A percentile compares a stretch with the other conserved stretches of the same genome.
phyloP scores from a whole-genome alignment of 2,888 invertebrate species.

The Sphecodes monilicornis region DNA sequence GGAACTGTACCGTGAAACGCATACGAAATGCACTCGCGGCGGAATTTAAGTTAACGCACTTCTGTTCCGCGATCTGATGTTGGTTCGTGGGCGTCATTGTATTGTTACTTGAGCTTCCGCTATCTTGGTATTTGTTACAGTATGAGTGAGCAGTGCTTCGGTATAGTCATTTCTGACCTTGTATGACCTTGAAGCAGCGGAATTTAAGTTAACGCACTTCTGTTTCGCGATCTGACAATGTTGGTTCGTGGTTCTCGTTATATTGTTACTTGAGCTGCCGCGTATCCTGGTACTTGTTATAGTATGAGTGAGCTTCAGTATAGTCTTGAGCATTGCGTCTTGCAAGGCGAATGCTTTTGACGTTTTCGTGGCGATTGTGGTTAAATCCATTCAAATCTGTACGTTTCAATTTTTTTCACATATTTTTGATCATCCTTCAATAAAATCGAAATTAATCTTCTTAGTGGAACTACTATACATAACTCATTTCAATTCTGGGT shows the following conservation, averaged over 20 bases:
- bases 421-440: too few relatives aligned
- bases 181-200: too few relatives aligned
- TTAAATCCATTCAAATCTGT: too few relatives aligned
- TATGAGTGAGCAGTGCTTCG: background rate
- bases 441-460: too few relatives aligned
- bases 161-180: too few relatives aligned
- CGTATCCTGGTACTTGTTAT: background rate
- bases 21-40: background rate
- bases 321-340: too few relatives aligned
- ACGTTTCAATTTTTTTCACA: too few relatives aligned
- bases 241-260: too few relatives aligned
- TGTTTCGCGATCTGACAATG: background rate
- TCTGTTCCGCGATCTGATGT: background rate
- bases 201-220: background rate
- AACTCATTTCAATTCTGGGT: too few relatives aligned
- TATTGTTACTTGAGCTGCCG: background rate
- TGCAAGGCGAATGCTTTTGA: background rate
- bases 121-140: background rate
- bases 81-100: too few relatives aligned
- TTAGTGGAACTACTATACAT: too few relatives aligned
- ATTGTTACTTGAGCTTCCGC: background rate
- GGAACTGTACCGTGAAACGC: background rate
- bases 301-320: background rate
- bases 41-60: background rate
- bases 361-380: too few relatives aligned